Evolutionary conservation across 2,888 invertebrate genomes (phyloP).

Genomic region (Synergus gifuensis): DNA sequence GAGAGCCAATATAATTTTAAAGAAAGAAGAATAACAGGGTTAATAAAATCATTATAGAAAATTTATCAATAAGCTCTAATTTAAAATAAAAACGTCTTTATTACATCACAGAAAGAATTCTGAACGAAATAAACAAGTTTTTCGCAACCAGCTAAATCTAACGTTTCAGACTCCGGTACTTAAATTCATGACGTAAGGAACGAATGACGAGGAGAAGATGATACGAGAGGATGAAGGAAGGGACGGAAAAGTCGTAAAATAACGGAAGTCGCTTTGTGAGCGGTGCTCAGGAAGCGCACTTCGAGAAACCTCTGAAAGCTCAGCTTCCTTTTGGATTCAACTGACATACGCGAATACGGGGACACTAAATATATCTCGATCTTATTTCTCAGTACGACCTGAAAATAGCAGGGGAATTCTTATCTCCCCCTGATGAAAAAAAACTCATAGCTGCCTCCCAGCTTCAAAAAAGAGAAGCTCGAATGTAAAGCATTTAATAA

Average conservation of each 20-base stretch:
- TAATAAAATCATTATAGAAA: too few relatives aligned
- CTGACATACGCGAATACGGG: conserved; percentile 39
- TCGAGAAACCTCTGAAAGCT: conserved; percentile 48
- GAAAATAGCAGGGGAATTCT: neutral
- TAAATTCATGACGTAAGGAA: conserved; percentile 17
- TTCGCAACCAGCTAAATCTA: conserved; percentile 2
- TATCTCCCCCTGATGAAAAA: neutral
- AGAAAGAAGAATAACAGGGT: neutral
- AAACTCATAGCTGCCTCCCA: neutral
- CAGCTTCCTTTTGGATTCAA: conserved; percentile 43
- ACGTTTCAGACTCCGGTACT: conserved; percentile 23
- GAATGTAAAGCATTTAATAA: neutral
- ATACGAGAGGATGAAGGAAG: conserved; percentile 50
- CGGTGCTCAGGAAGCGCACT: conserved; percentile 44
- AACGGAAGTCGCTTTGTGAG: conserved; percentile 57
- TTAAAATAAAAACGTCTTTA: neutral
- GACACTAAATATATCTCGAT: conserved; percentile 14
- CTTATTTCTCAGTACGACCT: neutral
- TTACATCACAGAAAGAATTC: neutral
- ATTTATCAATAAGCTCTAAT: neutral
- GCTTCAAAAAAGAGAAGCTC: neutral
- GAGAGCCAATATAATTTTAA: neutral
- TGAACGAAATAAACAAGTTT: conserved; percentile 9
- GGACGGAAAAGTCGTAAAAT: conserved; percentile 59
- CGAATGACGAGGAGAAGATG: conserved; percentile 47